These are phyloP conservation scores for Limnodromus scolopaceus DNA, from an alignment of 2,797 vertebrate genomes.

Conservation along the genomic window DNA sequence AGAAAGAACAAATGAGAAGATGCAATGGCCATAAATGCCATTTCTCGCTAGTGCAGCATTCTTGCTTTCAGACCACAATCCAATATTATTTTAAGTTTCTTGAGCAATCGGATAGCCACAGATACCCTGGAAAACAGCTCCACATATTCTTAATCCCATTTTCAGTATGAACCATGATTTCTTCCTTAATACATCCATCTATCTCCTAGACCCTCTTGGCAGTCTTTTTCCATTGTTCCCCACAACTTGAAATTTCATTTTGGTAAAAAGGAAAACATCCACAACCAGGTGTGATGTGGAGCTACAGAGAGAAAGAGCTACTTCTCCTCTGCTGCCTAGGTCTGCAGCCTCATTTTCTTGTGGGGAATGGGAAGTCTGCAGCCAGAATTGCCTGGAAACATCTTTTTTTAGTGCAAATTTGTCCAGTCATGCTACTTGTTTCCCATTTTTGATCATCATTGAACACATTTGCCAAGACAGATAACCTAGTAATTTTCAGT, in stretches of 20 bases:
- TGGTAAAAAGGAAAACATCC: not conserved
- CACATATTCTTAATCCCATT: not conserved
- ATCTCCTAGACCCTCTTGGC: not conserved
- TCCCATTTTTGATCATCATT: not conserved
- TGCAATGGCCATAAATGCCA: not conserved
- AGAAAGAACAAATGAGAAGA: constrained; percentile 26
- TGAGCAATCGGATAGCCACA: not conserved
- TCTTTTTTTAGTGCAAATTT: not conserved
- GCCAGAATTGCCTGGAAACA: not conserved
- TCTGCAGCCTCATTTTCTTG: not conserved
- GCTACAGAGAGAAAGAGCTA: not conserved
- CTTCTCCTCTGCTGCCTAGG: not conserved
- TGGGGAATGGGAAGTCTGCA: not conserved
- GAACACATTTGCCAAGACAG: not conserved
- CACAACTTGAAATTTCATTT: not conserved
- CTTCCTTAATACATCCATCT: not conserved
- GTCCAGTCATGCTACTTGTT: not conserved
- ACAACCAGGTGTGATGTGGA: not conserved
- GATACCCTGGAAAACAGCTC: not conserved
- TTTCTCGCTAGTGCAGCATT: not conserved
- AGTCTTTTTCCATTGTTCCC: not conserved
- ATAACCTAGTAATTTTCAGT: not conserved
- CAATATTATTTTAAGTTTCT: not conserved
- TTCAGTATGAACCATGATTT: not conserved
- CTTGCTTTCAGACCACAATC: not conserved